Percentiles rank a stretch among this genome's conserved stretches.
phyloP scores from a whole-genome alignment of 2,888 invertebrate genomes.

The Holacanthella duospinosa region DNA sequence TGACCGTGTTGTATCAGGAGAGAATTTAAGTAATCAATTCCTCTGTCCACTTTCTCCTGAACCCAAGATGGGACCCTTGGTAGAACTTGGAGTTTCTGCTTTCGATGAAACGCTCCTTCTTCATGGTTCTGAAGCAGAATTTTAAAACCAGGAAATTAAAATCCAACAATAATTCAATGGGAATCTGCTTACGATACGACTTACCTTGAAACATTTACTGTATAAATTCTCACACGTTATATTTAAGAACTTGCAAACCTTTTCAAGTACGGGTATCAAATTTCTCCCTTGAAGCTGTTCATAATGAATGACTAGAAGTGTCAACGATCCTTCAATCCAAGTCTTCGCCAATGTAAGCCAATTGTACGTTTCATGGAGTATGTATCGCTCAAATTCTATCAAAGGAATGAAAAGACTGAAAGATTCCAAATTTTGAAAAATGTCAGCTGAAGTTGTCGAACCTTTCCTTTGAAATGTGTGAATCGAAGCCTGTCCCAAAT shows the following conservation, averaged over 20 bases:
- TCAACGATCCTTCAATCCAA: slow-evolving; percentile 34
- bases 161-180: neutral
- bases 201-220: slow-evolving; percentile 27
- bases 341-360: slow-evolving; percentile 37
- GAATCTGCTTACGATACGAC: neutral
- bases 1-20: slow-evolving; percentile 17
- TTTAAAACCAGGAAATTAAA: neutral
- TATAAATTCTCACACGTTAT: slow-evolving; percentile 19
- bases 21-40: slow-evolving; percentile 24
- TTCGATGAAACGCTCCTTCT: slow-evolving; percentile 29
- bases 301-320: slow-evolving; percentile 37
- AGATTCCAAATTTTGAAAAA: too few species aligned
- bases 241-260: slow-evolving; percentile 27
- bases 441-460: slow-evolving; percentile 16
- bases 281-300: slow-evolving; percentile 29
- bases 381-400: slow-evolving; percentile 38
- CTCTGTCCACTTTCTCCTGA: slow-evolving; percentile 18
- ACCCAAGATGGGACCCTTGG: slow-evolving; percentile 17
- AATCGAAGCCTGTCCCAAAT: slow-evolving; percentile 39
- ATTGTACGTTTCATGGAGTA: slow-evolving; percentile 32
- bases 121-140: slow-evolving; percentile 17
- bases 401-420: neutral
- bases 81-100: slow-evolving; percentile 9
- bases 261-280: slow-evolving; percentile 10
- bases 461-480: slow-evolving; percentile 39